Evolutionary conservation across 2,888 invertebrate species (phyloP), one percentile per base, ranked within the genome.

Genomic region (Fragum whitleyi): DNA sequence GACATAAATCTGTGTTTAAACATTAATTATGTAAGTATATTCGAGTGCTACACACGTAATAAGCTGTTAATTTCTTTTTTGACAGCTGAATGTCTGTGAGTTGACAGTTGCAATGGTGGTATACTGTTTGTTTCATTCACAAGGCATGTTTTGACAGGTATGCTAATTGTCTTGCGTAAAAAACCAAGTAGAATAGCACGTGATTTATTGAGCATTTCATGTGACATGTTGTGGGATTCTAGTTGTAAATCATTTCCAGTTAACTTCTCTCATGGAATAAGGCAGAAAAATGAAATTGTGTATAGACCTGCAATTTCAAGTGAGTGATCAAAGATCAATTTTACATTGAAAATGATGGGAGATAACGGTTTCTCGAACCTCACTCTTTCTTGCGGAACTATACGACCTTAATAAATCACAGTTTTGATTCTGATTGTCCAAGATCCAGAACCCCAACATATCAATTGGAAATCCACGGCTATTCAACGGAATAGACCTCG

Each of bases 51-150:
- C n/a, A 19, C 47, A 47, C 47, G 16, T 47, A 47, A 47, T 47
- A 47, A 47, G 47, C 47, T 47, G 47, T 47, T 47, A 47, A 42
- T 23, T 65, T 65, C 42, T 23, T 26, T 42, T 42, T 11, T 65
- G 65, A 65, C 65, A 65, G 65, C 23, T 23, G 16, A 19, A 47
- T 42, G 65, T 65, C 65, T 42, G 42, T 23, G 21, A 42, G 36
- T 14, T 65, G 65, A 65, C 65, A 65, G 65, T 65, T 42, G 42
- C 42, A 32, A 9, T 26, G 65, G 65, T 23, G 65, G 65, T 65
- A 65, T 65, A 42, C 36, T 65, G 42, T 36, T 19, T 65, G 42
- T 65, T 65, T 65, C 65, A 65, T 65, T 65, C 65, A 39, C 42
- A 21, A 62, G 6, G 1, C 23, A 21, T 61, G 21, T 5, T 65